Percentiles rank a stretch among this genome's conserved stretches.
phyloP scores from a whole-genome alignment of 2,797 vertebrate genomes.

The Hydrolagus colliei region DNA sequence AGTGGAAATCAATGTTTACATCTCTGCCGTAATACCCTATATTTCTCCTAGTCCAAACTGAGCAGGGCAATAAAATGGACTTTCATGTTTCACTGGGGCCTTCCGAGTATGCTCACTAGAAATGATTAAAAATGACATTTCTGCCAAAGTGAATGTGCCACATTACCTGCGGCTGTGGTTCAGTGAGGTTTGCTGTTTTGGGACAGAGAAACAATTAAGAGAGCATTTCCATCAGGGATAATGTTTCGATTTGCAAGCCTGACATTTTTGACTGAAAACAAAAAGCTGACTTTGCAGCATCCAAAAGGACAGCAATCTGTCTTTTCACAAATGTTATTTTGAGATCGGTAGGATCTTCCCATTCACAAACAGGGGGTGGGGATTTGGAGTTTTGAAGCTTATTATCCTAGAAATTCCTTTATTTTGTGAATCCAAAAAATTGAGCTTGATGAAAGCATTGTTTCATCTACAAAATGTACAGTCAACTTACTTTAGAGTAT shows the following conservation, averaged over 20 bases:
- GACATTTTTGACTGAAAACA: constrained; percentile 15
- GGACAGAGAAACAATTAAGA: constrained; percentile 6
- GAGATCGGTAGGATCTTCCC: not conserved
- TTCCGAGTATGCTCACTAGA: constrained; percentile 19
- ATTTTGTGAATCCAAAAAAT: not conserved
- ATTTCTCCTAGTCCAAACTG: constrained; percentile 30
- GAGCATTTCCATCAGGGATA: not conserved
- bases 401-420: not conserved
- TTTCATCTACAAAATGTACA: not conserved
- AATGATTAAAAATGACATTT: constrained; percentile 27
- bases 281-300: not conserved
- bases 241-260: not conserved
- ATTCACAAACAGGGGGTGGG: not conserved
- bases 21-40: constrained; percentile 27
- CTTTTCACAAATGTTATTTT: not conserved
- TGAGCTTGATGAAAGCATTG: not conserved
- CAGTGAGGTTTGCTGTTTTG: not conserved
- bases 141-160: constrained; percentile 18
- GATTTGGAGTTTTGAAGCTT: not conserved
- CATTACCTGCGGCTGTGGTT: constrained; percentile 11
- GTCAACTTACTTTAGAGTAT: too few relatives aligned
- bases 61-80: constrained; percentile 28
- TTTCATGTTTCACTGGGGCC: constrained; percentile 16
- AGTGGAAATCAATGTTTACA: constrained; percentile 31
- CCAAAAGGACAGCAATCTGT: not conserved